Conservation (phyloP, 2,113 vertebrate species). For the Aldabrachelys gigantea region DNA sequence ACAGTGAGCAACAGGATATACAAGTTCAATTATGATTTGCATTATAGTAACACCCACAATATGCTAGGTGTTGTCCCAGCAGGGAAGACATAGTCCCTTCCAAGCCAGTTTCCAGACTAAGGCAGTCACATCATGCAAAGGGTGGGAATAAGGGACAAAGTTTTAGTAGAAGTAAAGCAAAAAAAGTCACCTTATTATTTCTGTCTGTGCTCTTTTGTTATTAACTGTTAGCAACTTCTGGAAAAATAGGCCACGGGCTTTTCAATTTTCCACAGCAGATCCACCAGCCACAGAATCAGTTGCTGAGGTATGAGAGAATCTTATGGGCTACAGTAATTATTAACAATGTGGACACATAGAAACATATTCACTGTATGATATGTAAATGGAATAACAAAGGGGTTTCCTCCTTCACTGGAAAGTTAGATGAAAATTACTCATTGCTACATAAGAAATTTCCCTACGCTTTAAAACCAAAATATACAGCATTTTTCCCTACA, state of each 20-base stretch:
- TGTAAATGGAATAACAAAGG: fast-evolving
- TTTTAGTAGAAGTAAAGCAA: not conserved
- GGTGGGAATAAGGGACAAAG: not conserved
- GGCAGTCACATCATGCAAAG: not conserved
- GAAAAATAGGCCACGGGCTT: not conserved
- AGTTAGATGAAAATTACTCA: not conserved
- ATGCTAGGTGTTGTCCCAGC: fast-evolving
- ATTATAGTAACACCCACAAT: fast-evolving
- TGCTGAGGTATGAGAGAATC: not conserved
- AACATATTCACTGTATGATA: not conserved
- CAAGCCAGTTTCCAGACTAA: not conserved
- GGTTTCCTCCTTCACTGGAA: not conserved
- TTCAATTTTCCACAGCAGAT: not conserved
- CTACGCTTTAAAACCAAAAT: not conserved
- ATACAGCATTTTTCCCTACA: not conserved
- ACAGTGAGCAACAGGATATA: not conserved
- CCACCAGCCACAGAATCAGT: not conserved
- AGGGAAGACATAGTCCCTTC: fast-evolving
- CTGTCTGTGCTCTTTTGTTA: not conserved
- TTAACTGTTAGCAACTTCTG: not conserved
- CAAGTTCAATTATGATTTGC: not conserved
- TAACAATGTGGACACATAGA: not conserved
- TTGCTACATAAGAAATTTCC: fast-evolving
- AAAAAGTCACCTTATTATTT: not conserved
- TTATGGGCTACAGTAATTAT: not conserved